phyloP scores from a whole-genome alignment of 2,888 invertebrate species.

The Epinotia demarniana region DNA sequence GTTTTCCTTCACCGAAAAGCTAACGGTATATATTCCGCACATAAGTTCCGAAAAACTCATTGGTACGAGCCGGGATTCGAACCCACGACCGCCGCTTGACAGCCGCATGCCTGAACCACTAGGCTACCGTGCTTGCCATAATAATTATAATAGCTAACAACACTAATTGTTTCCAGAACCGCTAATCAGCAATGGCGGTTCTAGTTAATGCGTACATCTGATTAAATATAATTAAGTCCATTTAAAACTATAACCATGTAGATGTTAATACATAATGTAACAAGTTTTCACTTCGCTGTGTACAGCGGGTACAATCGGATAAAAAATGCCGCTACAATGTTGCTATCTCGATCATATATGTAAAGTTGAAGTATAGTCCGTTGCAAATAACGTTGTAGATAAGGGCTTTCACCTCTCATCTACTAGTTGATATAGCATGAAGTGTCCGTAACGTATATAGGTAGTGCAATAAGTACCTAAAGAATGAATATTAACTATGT shows the following conservation, averaged over 20 bases:
- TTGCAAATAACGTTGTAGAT: conserved; percentile 1
- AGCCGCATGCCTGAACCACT: too few species aligned
- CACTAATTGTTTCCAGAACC: conserved; percentile 3
- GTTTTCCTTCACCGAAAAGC: too few species aligned
- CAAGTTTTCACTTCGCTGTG: conserved; percentile 2
- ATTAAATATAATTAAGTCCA: conserved; percentile 18
- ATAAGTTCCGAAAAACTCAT: too few species aligned
- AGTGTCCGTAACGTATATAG: too few species aligned
- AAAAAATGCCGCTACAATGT: conserved; percentile 2
- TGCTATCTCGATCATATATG: conserved; percentile 13
- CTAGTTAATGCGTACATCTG: conserved; percentile 9
- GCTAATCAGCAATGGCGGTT: conserved; percentile 3
- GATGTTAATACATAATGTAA: conserved; percentile 27
- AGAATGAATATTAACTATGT: too few species aligned
- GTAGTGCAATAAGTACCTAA: too few species aligned
- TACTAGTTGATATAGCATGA: background rate
- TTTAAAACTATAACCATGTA: background rate
- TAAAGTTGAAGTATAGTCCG: background rate
- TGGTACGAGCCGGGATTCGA: too few species aligned
- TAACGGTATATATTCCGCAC: too few species aligned
- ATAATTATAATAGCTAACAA: background rate
- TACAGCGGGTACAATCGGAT: background rate
- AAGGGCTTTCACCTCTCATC: background rate
- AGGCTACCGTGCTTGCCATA: too few species aligned
- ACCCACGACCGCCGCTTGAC: too few species aligned